These are phyloP conservation scores for Microplitis manilae DNA, from an alignment of 2,888 invertebrate species.

Conservation along the genomic window DNA sequence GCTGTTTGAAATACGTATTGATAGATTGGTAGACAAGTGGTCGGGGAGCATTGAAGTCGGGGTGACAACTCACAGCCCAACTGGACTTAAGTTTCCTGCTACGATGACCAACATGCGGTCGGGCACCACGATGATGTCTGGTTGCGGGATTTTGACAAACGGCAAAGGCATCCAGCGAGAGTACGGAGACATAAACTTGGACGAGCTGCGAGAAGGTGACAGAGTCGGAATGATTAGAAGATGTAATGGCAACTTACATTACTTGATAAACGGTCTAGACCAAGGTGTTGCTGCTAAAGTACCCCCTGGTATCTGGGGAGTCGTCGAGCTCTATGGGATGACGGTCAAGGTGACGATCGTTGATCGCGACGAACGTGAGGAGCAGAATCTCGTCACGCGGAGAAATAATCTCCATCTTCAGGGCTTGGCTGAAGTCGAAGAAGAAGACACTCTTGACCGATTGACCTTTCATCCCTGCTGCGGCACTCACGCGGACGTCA, in stretches of 20 bases:
- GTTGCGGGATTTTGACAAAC: conserved; percentile 95
- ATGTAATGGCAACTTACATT: conserved; percentile 88
- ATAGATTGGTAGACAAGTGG: conserved; percentile 95
- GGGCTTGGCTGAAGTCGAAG: conserved; percentile 63
- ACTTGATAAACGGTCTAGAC: conserved; percentile 93
- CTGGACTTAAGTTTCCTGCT: conserved; percentile 90
- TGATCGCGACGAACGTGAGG: conserved; percentile 85
- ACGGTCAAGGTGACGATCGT: conserved; percentile 92
- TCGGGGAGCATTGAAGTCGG: conserved; percentile 95
- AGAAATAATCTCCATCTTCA: conserved; percentile 77
- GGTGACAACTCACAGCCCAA: conserved; percentile 94
- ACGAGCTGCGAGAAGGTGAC: conserved; percentile 93
- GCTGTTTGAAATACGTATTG: conserved; percentile 94
- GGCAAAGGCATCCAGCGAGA: conserved; percentile 94
- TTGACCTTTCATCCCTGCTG: conserved; percentile 92
- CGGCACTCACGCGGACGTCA: conserved; percentile 93
- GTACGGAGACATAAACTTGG: conserved; percentile 94
- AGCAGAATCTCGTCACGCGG: conserved; percentile 82
- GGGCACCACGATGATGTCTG: conserved; percentile 96
- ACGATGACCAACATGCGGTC: conserved; percentile 97
- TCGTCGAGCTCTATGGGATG: conserved; percentile 96
- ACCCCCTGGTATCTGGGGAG: conserved; percentile 90
- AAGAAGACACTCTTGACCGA: conserved; percentile 75
- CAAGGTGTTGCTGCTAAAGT: conserved; percentile 92
- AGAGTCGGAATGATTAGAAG: conserved; percentile 93